Evolutionary conservation across 1,140 invertebrate species (phyloP).

Genomic region (Zophobas morio): DNA sequence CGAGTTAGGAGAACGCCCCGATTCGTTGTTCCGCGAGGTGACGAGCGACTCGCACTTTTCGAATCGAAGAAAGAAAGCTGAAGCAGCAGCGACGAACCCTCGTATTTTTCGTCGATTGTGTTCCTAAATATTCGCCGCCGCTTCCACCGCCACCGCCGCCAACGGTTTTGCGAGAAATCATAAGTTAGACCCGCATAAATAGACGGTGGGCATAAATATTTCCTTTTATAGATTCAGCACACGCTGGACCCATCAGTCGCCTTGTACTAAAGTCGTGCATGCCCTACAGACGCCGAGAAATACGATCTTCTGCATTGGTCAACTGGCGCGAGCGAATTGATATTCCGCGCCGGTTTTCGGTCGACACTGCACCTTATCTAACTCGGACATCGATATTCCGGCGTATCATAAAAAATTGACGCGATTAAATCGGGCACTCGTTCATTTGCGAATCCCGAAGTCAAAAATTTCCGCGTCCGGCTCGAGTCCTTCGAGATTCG

Average conservation of each 20-base stretch:
- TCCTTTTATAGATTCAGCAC: slow-evolving; percentile 45
- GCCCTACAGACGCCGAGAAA: slow-evolving; percentile 46
- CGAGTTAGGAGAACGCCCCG: slow-evolving; percentile 46
- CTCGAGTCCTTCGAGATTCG: not conserved
- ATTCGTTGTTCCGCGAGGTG: slow-evolving; percentile 29
- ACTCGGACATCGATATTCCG: slow-evolving; percentile 34
- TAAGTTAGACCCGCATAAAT: slow-evolving; percentile 31
- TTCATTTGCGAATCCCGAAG: slow-evolving; percentile 4
- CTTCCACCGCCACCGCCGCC: not conserved
- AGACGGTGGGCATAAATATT: slow-evolving; percentile 48
- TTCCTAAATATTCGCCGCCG: slow-evolving; percentile 19
- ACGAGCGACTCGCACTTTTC: not conserved
- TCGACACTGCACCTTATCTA: slow-evolving; percentile 45
- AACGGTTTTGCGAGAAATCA: slow-evolving; percentile 22
- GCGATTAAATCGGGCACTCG: slow-evolving; percentile 13
- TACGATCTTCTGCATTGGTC: slow-evolving; percentile 48
- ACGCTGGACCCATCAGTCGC: slow-evolving; percentile 45
- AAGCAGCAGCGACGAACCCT: not conserved
- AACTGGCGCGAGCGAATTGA: slow-evolving; percentile 38
- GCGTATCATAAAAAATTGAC: slow-evolving; percentile 30
- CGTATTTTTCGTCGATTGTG: slow-evolving; percentile 25
- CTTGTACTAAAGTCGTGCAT: slow-evolving; percentile 46
- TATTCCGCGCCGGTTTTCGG: slow-evolving; percentile 33
- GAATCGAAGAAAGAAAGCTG: slow-evolving; percentile 3
- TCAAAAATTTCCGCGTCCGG: slow-evolving; percentile 4